Evolutionary conservation across 2,888 invertebrate species (phyloP).

Genomic region (Nomada fucata): DNA sequence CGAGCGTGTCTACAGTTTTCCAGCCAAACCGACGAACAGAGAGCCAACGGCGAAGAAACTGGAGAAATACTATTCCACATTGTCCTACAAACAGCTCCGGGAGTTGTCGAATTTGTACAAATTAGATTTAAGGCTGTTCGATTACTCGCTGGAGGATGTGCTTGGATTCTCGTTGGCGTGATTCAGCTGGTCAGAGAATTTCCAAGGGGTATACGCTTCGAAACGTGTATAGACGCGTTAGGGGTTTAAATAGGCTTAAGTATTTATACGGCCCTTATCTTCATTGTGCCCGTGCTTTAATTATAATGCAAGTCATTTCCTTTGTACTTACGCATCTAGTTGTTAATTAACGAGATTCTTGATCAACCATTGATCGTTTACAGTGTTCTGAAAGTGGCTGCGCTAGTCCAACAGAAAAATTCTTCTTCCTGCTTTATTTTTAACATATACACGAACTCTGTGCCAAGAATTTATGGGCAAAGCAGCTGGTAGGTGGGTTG

Average conservation of each 20-base stretch:
- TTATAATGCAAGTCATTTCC: background rate
- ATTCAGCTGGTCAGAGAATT: constrained; percentile 33
- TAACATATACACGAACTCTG: constrained; percentile 9
- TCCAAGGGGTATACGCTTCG: constrained; percentile 14
- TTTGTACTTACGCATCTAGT: background rate
- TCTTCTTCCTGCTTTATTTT: constrained; percentile 28
- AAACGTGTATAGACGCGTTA: background rate
- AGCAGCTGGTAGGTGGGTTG: constrained; percentile 28
- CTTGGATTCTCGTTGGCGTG: constrained; percentile 92
- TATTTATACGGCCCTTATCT: background rate
- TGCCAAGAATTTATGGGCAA: constrained; percentile 59
- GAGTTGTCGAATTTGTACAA: constrained; percentile 91
- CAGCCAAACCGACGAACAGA: constrained; percentile 85
- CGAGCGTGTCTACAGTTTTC: constrained; percentile 75
- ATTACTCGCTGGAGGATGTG: constrained; percentile 91
- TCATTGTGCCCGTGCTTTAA: background rate
- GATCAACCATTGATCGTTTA: background rate
- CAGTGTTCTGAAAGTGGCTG: background rate
- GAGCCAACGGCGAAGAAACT: constrained; percentile 91
- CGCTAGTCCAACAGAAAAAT: background rate
- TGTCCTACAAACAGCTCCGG: constrained; percentile 89
- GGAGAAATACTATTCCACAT: constrained; percentile 89
- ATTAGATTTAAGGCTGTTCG: constrained; percentile 92
- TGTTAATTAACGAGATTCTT: constrained; percentile 2
- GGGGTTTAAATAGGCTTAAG: constrained; percentile 18